Evolutionary conservation across 2,113 vertebrate species (phyloP), one percentile per base, ranked within the genome.

Genomic region (Dendropsophus ebraccatus): DNA sequence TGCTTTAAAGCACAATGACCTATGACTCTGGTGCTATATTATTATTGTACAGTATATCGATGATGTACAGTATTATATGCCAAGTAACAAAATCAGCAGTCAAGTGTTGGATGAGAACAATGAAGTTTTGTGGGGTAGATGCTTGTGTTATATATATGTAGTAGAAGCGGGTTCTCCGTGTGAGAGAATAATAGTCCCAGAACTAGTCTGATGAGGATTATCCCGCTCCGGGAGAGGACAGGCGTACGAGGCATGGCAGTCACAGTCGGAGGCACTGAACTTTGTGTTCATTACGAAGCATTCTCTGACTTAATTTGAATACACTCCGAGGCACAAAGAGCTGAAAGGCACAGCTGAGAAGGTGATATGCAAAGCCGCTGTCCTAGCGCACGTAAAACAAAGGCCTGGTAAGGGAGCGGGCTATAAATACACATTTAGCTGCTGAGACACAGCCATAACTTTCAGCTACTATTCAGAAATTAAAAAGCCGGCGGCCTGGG

Each of bases 381-480:
- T 58, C 77, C 84, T 35, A 54, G 76, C 25, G 52, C 35, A 72
- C n/a, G 17, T 47, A 56, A 86, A 72, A 73, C 77, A 81, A 86
- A 81, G 28, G 58, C 77, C 19, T 50, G 77, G 84, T 54, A 50
- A 52, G 84, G 67, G 56, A 70, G 84, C 28, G 32, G 75, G 30
- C 84, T 86, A 86, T 81, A 86, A 86, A 81, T 86, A 86, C 77
- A 49, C 84, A 72, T 72, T 86, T 60, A 86, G 62, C 65, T 25
- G 84, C 84, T 81, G 84, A 23, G 84, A 58, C 84, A 60, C 84
- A 86, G 84, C 77, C 76, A 45, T 60, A 58, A 81, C 84, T 69
- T 81, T 81, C 76, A 86, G 30, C 84, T 73, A 47, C 84, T 86
- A 86, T 86, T 86, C 84, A 86, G 50, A 73, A 73, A 86, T 72